phyloP scores from a whole-genome alignment of 2,797 vertebrate species.

The Okamejei kenojei region DNA sequence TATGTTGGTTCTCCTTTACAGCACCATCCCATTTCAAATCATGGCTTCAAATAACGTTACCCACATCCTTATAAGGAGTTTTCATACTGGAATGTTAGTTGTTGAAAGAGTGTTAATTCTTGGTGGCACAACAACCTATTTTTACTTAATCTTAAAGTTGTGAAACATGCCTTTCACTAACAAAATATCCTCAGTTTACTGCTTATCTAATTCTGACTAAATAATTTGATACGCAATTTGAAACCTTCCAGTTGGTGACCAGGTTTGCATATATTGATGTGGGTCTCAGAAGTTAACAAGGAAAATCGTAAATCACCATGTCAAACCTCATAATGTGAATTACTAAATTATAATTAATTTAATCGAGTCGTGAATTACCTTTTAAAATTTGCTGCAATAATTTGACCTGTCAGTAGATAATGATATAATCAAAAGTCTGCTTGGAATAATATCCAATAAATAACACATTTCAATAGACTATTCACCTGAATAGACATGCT shows the following conservation, averaged over 20 bases:
- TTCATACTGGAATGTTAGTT: not conserved
- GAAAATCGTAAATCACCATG: not conserved
- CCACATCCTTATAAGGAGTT: not conserved
- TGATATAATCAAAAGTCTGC: not conserved
- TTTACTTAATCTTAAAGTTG: not conserved
- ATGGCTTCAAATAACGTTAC: not conserved
- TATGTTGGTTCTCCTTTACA: not conserved
- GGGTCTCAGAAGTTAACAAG: not conserved
- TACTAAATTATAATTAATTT: not conserved
- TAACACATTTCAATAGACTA: not conserved
- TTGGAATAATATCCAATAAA: not conserved
- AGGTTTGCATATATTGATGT: not conserved
- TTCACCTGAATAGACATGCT: not conserved
- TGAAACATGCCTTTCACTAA: not conserved
- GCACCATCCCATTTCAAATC: not conserved
- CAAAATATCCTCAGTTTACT: not conserved
- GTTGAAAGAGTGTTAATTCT: not conserved
- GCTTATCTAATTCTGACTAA: not conserved
- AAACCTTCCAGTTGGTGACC: not conserved
- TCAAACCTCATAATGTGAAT: not conserved
- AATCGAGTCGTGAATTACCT: not conserved
- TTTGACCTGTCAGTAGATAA: not conserved
- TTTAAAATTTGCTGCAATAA: constrained; percentile 10
- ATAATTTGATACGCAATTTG: not conserved
- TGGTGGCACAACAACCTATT: not conserved